Evolutionary conservation across 2,888 invertebrate genomes (phyloP), one percentile per base, ranked within the genome.

Genomic region (Pelosia muscerda): DNA sequence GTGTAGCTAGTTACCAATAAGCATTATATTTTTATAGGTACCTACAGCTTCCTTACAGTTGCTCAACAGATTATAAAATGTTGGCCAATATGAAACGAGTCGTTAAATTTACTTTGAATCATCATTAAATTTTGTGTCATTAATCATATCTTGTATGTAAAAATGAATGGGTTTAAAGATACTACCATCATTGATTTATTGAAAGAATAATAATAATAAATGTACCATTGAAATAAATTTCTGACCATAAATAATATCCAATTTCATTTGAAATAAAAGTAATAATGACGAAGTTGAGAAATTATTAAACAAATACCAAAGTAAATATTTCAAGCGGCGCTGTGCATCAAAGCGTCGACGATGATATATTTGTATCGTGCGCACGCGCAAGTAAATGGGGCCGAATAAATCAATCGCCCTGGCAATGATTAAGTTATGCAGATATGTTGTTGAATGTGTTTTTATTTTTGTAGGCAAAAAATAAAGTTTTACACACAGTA

Each of bases 281-380:
- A 73, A 74, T 78, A 81, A 81, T 75, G 70, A 74, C 49, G 65
- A 63, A 58, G 67, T 71, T 64, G 65, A 72, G 74, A 78, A 82
- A 82, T 80, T 81, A 82, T 80, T 83, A 85, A 86, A 84, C 82
- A 84, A 84, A 83, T 81, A 85, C 81, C 77, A 80, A 81, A 79
- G 79, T 78, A 74, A 81, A 84, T 84, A 84, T 84, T 84, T 84
- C 84, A 84, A 81, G 80, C 81, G 82, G 82, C 72, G 81, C 49
- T 49, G 49, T 49, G 49, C 84, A 84, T 88, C 86, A 86, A 86
- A 84, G 84, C 77, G 71, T 79, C 78, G 65, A 75, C 80, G 84
- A 84, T 87, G 88, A 88, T 87, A 85, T 88, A 89, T 90, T 85
- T 84, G 86, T 82, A 77, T 80, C 82, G 81, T 85, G 88, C 87